These are phyloP conservation scores for Rhineura floridana DNA, from an alignment of 2,113 vertebrate genomes.

Conservation along the genomic window DNA sequence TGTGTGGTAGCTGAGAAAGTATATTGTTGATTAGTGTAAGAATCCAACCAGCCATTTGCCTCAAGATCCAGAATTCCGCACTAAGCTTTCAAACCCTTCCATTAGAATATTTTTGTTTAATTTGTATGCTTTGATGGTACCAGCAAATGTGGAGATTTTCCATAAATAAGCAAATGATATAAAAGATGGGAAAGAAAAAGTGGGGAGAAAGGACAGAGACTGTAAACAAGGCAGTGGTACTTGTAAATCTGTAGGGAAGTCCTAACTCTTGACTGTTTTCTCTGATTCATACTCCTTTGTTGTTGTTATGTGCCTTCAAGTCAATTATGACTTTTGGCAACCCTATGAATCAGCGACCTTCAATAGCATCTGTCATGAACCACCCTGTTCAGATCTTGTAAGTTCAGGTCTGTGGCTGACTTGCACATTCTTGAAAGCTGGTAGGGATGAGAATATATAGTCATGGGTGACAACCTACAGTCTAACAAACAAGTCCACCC, in stretches of 20 bases:
- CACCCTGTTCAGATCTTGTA: too few relatives aligned
- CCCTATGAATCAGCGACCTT: too few relatives aligned
- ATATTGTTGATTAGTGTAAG: neutral
- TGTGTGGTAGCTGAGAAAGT: slow-evolving; percentile 14
- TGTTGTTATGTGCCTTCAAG: too few relatives aligned
- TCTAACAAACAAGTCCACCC: too few relatives aligned
- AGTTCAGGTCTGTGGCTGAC: too few relatives aligned
- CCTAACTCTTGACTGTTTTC: too few relatives aligned
- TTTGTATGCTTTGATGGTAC: neutral
- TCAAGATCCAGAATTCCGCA: slow-evolving; percentile 2
- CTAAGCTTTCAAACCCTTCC: neutral
- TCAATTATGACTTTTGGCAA: too few relatives aligned
- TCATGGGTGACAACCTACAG: neutral
- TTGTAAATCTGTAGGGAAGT: neutral
- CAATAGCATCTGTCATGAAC: too few relatives aligned
- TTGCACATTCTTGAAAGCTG: too few relatives aligned
- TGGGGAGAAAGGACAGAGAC: neutral
- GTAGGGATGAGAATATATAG: too few relatives aligned
- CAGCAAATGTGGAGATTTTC: too few relatives aligned
- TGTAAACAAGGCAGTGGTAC: neutral
- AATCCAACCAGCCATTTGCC: neutral
- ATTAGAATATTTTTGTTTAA: neutral
- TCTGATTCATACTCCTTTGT: neutral
- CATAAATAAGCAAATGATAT: neutral
- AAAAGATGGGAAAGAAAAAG: neutral